Evolutionary conservation across 2,113 vertebrate genomes (phyloP), one percentile per base, ranked within the genome.

Genomic region (Petroica traversi): DNA sequence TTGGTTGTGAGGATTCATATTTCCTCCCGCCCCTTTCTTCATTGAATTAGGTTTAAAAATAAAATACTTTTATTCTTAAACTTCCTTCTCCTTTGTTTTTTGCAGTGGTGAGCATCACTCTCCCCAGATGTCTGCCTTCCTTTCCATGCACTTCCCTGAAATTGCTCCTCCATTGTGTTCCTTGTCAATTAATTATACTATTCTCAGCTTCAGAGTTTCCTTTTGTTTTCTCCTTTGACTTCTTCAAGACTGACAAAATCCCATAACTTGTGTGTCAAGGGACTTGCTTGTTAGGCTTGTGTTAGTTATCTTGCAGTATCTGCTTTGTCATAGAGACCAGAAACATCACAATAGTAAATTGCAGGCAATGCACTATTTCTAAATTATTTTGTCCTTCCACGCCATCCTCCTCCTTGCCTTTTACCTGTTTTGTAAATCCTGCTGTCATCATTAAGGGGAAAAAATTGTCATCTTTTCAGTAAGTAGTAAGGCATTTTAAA

Each of bases 41-140:
- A 28, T 20, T 77, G 72, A 74, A 71, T 59, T 91, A 51, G 28
- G 16, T 89, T 93, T 96, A 89, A 96, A 96, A 95, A 89, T 71
- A 71, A 81, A 84, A 43, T 48, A 45, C 19, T 88, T 88, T 52
- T 68, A 68, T 84, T 92, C 41, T 48, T 94, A 54, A 74, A 75
- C 61, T 95, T 91, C 89, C 84, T 87, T 81, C 80, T 73, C 33
- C 40, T 73, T 91, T 87, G 77, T 81, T 94, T 62, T n/a, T 11
- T 66, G 46, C 2, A 1, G 18, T 36, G 52, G 34, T 75, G 52
- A 87, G 36, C 61, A 63, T 96, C 61, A 22, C 19, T 91, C 33
- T 62, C 3, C 34, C 26, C 48, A 87, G 62, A 49, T 92, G 64
- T 75, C 64, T 10, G 9, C 55, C 51, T 91, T 38, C 61, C 64